A percentile compares a stretch with the other conserved stretches of the same genome.
Evolutionary conservation across 2,113 vertebrate genomes (phyloP).

Genomic region (Psittacara wagleri): DNA sequence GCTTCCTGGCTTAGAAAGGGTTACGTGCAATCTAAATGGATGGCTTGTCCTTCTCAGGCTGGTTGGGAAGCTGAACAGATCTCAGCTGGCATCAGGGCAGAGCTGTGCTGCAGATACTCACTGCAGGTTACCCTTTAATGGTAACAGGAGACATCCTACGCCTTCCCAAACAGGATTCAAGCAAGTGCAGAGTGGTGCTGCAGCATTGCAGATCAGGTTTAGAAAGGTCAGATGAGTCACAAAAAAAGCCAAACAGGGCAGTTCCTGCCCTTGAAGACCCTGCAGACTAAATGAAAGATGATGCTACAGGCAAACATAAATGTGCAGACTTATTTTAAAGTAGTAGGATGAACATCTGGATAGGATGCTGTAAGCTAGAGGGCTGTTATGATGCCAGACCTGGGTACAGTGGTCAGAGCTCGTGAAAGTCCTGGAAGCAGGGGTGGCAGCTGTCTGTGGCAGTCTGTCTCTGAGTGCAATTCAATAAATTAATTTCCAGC

Average conservation of each 20-base stretch:
- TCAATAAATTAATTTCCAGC: not conserved
- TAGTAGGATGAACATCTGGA: not conserved
- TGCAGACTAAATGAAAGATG: not conserved
- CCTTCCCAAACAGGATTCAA: not conserved
- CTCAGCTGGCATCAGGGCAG: not conserved
- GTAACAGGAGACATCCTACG: not conserved
- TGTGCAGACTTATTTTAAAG: not conserved
- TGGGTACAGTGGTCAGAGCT: not conserved
- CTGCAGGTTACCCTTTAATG: not conserved
- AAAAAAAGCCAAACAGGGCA: not conserved
- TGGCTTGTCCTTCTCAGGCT: slow-evolving; percentile 6
- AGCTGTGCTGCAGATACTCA: not conserved
- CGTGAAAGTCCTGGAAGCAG: not conserved
- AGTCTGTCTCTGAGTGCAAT: not conserved
- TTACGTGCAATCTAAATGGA: slow-evolving; percentile 32
- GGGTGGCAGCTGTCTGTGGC: not conserved
- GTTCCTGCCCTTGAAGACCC: not conserved
- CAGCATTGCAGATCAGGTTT: not conserved
- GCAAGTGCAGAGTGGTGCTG: not conserved
- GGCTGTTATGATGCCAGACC: rapidly evolving
- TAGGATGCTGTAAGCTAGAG: not conserved
- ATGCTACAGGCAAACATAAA: not conserved
- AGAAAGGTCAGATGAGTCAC: not conserved
- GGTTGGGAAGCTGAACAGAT: not conserved
- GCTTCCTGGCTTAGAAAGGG: slow-evolving; percentile 43